Conservation (phyloP, 1,140 invertebrate genomes). For the Ostrea denselamellosa region DNA sequence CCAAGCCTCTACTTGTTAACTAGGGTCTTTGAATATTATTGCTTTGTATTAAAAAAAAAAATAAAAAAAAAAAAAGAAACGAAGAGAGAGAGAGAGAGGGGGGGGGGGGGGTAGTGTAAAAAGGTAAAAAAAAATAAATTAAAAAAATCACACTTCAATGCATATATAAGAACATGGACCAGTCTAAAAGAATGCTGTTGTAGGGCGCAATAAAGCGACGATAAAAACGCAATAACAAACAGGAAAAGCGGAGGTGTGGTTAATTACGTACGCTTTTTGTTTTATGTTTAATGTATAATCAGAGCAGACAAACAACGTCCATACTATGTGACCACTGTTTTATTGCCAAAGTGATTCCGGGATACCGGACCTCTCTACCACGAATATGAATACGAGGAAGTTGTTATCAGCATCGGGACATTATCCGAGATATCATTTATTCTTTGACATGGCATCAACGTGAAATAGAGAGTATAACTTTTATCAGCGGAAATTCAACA, state of each 20-base stretch:
- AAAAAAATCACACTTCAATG: too few species aligned
- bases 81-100: too few species aligned
- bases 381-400: slow-evolving; percentile 2
- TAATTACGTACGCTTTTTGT: neutral
- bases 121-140: too few species aligned
- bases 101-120: too few species aligned
- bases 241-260: neutral
- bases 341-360: neutral
- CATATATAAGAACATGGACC: too few species aligned
- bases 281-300: neutral
- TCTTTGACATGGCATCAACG: neutral
- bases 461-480: neutral
- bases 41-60: too few species aligned
- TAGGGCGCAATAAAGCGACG: too few species aligned
- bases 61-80: too few species aligned
- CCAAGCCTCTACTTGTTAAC: too few species aligned
- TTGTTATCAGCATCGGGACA: neutral
- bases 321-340: neutral
- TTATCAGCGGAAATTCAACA: slow-evolving; percentile 17
- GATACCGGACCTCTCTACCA: neutral
- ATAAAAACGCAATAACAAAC: neutral
- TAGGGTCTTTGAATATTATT: too few species aligned
- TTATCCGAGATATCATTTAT: neutral
- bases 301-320: neutral
- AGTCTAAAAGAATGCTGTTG: too few species aligned